Evolutionary conservation across 2,888 invertebrate species (phyloP), one percentile per base, ranked within the genome.

Genomic region (Lithophane semibrunnea): DNA sequence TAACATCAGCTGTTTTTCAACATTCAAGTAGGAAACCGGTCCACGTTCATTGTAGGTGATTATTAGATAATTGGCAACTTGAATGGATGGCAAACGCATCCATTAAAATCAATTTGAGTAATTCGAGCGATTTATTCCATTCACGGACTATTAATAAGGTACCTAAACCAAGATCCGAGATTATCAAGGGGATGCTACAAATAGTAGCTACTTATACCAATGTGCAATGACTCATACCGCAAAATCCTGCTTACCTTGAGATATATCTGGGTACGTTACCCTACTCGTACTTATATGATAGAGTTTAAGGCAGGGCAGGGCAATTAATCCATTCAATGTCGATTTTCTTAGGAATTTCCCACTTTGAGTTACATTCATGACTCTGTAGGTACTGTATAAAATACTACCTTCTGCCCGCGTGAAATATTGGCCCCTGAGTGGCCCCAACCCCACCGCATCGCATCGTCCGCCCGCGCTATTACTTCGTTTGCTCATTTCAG

Each of bases 1-100:
- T 72, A 83, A 65, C 60, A 82, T 77, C 86, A 84, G 74, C 83
- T 85, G 86, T 82, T 85, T 84, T 83, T 82, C 58, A 70, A 84
- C 80, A 69, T 74, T 84, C 58, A 49, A 58, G 63, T 78, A 81
- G 42, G 18, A 61, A 85, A 84, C 83, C 83, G 78, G 83, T 82
- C 61, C 10, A 9, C 42, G 72, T 75, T 18, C 24, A 58, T 68
- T 61, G 66, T 71, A 73, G 44, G 66, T 63, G 47, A 70, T 75
- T 78, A 70, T 75, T 78, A 82, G 75, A 63, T 78, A 78, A 77
- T 63, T 71, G 64, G n/a, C 56, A 58, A 67, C 29, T 42, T 85
- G 78, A 73, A 83, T 81, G 66, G 60, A 73, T 47, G 61, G 58
- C 52, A 61, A 77, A 72, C 42, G 49, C 60, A 72, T 74, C 47